phyloP scores from a whole-genome alignment of 2,888 invertebrate genomes.

The Hedya salicella region DNA sequence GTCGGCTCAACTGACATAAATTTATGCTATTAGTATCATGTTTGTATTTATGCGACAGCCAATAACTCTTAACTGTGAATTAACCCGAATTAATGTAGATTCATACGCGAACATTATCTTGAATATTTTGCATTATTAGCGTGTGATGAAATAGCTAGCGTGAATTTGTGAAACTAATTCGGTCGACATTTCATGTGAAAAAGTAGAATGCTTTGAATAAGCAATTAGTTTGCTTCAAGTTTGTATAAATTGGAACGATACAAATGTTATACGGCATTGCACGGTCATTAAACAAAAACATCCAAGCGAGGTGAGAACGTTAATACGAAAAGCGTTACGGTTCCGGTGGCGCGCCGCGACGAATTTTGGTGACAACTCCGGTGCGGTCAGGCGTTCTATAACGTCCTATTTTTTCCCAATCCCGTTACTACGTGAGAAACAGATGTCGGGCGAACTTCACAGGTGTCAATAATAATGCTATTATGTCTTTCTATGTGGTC shows the following conservation, averaged over 20 bases:
- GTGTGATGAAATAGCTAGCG: background rate
- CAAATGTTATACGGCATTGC: conserved; percentile 22
- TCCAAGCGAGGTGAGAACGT: conserved; percentile 38
- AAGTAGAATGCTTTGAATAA: conserved; percentile 11
- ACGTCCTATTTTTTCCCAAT: conserved; percentile 38
- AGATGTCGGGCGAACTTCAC: conserved; percentile 18
- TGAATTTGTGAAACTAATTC: conserved; percentile 9
- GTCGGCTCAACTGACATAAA: conserved; percentile 50
- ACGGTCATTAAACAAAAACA: conserved; percentile 42
- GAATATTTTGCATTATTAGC: conserved; percentile 25
- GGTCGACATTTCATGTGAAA: background rate
- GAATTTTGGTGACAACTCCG: conserved; percentile 47
- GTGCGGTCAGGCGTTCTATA: conserved; percentile 41
- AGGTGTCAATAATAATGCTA: conserved; percentile 29
- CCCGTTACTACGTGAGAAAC: conserved; percentile 43
- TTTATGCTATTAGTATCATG: conserved; percentile 37
- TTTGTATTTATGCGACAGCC: conserved; percentile 41
- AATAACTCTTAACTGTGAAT: conserved; percentile 33
- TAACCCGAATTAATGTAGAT: conserved; percentile 23
- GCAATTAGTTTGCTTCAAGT: conserved; percentile 3
- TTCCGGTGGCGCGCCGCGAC: conserved; percentile 45
- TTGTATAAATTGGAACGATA: conserved; percentile 14
- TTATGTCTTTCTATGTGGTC: background rate
- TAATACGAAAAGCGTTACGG: conserved; percentile 44
- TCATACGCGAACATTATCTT: conserved; percentile 22